Percentiles rank a stretch among this genome's conserved stretches.
Evolutionary conservation across 2,888 invertebrate species (phyloP).

Genomic region (Agonum fuliginosum): DNA sequence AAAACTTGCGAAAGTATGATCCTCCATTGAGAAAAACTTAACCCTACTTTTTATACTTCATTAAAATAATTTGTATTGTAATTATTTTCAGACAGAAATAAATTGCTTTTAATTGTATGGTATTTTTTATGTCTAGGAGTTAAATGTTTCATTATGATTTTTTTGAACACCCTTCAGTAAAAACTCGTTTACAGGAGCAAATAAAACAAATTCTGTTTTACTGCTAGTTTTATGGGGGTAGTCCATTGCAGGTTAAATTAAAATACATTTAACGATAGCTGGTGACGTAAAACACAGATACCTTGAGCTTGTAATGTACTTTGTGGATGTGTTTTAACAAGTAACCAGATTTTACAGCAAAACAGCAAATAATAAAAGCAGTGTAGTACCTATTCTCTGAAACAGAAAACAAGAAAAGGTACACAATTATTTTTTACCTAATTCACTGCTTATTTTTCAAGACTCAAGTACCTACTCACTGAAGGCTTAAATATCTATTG

Average conservation of each 20-base stretch:
- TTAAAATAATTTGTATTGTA: slow-evolving; percentile 33
- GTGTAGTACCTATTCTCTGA: too few species aligned
- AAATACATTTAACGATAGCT: background rate
- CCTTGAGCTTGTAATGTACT: background rate
- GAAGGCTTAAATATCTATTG: too few species aligned
- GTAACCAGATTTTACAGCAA: background rate
- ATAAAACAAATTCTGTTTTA: background rate
- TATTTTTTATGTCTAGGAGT: background rate
- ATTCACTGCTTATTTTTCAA: too few species aligned
- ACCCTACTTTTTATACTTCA: background rate
- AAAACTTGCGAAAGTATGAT: slow-evolving; percentile 30
- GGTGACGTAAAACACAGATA: background rate
- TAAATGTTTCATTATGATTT: background rate
- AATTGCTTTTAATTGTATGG: slow-evolving; percentile 21
- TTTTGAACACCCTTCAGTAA: background rate
- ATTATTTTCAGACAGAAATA: slow-evolving; percentile 8
- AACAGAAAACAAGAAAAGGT: too few species aligned
- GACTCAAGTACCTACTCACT: too few species aligned
- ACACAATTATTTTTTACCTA: too few species aligned
- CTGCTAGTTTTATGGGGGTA: background rate
- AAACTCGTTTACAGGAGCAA: background rate
- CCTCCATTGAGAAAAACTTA: background rate
- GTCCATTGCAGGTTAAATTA: background rate
- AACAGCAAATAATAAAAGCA: too few species aligned
- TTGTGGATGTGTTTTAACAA: background rate